Base-by-base conservation (phyloP, 2,888 invertebrate species). In the Pristionchus arcanus region DNA sequence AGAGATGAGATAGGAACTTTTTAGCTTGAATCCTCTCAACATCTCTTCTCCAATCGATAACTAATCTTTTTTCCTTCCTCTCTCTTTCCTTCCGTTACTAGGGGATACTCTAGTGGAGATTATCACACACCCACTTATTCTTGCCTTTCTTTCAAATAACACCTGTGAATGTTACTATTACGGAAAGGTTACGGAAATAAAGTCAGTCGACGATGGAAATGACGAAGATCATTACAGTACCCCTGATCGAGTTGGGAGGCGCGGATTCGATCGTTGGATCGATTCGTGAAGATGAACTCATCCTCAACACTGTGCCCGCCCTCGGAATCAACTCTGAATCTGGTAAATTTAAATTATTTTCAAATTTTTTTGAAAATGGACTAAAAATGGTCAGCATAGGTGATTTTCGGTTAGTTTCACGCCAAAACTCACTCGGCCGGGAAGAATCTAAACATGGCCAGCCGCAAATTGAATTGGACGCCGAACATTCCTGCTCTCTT, bases 161-260 rank as follows among this genome's bases (percentile, higher is more conserved):
- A 84, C 84, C 55, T 59, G 59, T 34, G 31, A n/a, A 77, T 77
- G 77, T 2, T 28, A 83, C 83, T 34, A 83, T 37, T 42, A 68
- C 42, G 9, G 68, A 15, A 59, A 59, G 15, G 66, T 87, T 68
- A 2, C 68, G 63, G 42, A 31, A 68, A 84, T 59, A 49, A 84
- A 59, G 49, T n/a, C 59, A 55, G 37, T 59, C 42, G 19, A 68
- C 19, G 63, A 59, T 59, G 19, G 13, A 11, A 19, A 83, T 16
- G 19, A 83, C 34, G 7, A 31, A 0, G n/a, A 16, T 66, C n/a
- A 15, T 87, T 92, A 63, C 92, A 93, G 94, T 91, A 16, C 95
- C 95, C 21, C 92, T 94, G 49, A 93, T 95, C 91, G 92, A 95
- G 86, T 90, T 94, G 81, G 92, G 92, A 90, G 95, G 94, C 84